Conservation (phyloP, 2,888 invertebrate genomes). For the Dyspetes luteomarginatus region DNA sequence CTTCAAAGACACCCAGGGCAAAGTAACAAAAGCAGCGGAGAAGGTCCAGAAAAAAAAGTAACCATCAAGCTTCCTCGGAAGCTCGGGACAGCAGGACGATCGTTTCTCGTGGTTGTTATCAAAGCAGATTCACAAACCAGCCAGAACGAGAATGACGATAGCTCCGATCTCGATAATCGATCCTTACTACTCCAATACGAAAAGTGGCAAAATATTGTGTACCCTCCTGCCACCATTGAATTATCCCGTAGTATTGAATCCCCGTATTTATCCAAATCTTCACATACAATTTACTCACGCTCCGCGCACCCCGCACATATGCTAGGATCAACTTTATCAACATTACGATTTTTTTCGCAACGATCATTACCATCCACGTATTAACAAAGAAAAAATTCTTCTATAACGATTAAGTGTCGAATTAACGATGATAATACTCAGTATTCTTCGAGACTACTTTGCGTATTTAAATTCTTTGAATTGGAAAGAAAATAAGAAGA, state of each 20-base stretch:
- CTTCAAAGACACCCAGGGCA: constrained; percentile 95
- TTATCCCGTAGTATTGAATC: constrained; percentile 82
- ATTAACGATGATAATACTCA: constrained; percentile 24
- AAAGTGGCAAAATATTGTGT: constrained; percentile 77
- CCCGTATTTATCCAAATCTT: constrained; percentile 82
- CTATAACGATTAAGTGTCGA: constrained; percentile 26
- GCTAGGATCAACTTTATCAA: constrained; percentile 73
- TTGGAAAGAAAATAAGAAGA: not conserved
- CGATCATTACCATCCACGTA: constrained; percentile 4
- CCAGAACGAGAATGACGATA: constrained; percentile 57
- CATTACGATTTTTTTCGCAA: constrained; percentile 8
- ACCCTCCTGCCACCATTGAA: constrained; percentile 78
- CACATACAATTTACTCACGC: constrained; percentile 82
- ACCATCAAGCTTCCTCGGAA: constrained; percentile 87
- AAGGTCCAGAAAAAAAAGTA: constrained; percentile 99
- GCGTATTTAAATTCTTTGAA: constrained; percentile 9
- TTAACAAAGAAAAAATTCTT: constrained; percentile 8
- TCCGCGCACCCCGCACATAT: constrained; percentile 82
- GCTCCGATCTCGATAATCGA: constrained; percentile 26
- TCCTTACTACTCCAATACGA: constrained; percentile 66
- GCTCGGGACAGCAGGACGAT: constrained; percentile 72
- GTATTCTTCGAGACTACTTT: constrained; percentile 30
- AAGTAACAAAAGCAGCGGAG: constrained; percentile 99
- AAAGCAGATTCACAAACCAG: constrained; percentile 65
- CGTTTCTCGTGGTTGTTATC: constrained; percentile 62